Base-by-base conservation (phyloP, 2,888 invertebrate species). In the Marasmarcha lunaedactyla region DNA sequence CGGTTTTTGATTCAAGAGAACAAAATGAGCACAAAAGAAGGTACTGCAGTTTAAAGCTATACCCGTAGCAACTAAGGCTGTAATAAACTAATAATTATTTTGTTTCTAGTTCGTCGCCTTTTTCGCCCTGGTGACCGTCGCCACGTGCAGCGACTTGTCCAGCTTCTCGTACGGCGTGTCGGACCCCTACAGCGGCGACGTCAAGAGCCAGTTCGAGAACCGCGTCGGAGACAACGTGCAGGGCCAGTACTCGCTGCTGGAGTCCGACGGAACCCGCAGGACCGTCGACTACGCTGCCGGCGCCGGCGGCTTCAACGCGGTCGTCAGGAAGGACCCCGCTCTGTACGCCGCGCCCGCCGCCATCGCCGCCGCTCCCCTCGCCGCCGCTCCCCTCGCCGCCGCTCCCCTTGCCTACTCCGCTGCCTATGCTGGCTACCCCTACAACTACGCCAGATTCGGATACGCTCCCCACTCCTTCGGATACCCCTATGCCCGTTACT, bases 151-250 rank as follows among this genome's bases (percentile, higher is more conserved):
- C n/a, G 30, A 11, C n/a, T 2, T 30, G n/a, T 30, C 30, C 30
- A 30, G 30, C 30, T 30, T 30, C 30, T 30, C 30, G 11, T 30
- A 30, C 30, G 30, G 30, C 9, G 30, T 30, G 30, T 30, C 30
- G n/a, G 30, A 30, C 30, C 30, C 30, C 30, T 11, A 30, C 33
- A 33, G 20, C 15, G 38, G 38, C 2, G 38, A 38, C 33, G 71
- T 70, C 14, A 57, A 59, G 43, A 69, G 71, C n/a, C 60, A 63
- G 44, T 33, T 63, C 53, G 30, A 30, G 30, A 30, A 9, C 30
- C 30, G 30, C 30, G n/a, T n/a, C 30, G 30, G 30, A 7, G 30
- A 11, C 30, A 30, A 30, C 30, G 30, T 30, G 30, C n/a, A n/a
- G n/a, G 30, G 30, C 9, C 30, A 30, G 30, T 30, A 30, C 30